Evolutionary conservation across 2,113 vertebrate genomes (phyloP), one percentile per base, ranked within the genome.

Genomic region (Neodontobutis hainanensis): DNA sequence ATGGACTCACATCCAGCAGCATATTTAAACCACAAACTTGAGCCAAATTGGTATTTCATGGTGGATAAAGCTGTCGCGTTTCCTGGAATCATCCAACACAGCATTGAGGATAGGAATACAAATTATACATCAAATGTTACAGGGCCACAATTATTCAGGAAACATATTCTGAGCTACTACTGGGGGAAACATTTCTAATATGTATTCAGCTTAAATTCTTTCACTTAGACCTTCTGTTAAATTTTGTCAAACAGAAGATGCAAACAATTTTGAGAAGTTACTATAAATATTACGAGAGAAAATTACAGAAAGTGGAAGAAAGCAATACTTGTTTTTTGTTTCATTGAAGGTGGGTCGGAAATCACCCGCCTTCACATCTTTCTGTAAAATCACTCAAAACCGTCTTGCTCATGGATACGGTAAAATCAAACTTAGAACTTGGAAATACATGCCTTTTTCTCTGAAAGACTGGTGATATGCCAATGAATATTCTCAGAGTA

Each of bases 381-480:
- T 78, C 87, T 87, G 85, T 70, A 6, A 79, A 87, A 90, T 87
- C 81, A 61, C 55, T 88, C 74, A 82, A 51, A 57, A 47, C 6
- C 5, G 38, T 40, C 36, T 67, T 52, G 14, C 11, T 70, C 77
- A 61, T 72, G 67, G 81, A 82, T 42, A 40, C 9, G 49, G 78
- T 75, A 87, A 84, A 59, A 70, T 59, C 77, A 88, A 83, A 65
- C 69, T 75, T 64, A 62, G 77, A 83, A 65, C 69, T 75, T 64
- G 60, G 77, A 76, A 83, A 73, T 73, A 75, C 47, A 51, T 5
- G 10, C 38, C 70, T n/a, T 64, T 78, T 66, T 67, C 11, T 5
- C 11, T 15, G n/a, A 45, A 69, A 83, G 83, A 85, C 71, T 78
- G 75, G 87, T 78, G 82, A 67, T 38, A 47, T 53, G 51, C 42